phyloP scores from a whole-genome alignment of 2,797 vertebrate species.

The Cryptoprocta ferox region DNA sequence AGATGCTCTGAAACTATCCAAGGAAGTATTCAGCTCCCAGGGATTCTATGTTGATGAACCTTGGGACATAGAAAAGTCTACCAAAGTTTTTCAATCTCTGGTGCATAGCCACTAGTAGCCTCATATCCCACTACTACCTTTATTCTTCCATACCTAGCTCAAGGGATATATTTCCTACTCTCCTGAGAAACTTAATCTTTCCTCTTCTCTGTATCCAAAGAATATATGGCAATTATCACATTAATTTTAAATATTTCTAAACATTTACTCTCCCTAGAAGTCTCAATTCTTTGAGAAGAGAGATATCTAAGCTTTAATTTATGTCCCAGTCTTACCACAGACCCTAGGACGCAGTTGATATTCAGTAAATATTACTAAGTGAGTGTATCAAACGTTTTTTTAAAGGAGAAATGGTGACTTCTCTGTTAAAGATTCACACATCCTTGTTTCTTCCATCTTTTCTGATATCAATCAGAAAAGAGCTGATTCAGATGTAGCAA shows the following conservation, averaged over 20 bases:
- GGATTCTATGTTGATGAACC: neutral
- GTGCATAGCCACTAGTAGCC: neutral
- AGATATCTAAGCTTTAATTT: neutral
- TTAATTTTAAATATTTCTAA: slow-evolving; percentile 3
- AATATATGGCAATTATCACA: neutral
- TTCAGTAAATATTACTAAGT: slow-evolving; percentile 4
- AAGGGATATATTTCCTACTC: neutral
- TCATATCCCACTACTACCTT: neutral
- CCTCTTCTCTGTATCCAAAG: neutral
- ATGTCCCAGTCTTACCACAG: neutral
- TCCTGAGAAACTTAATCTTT: neutral
- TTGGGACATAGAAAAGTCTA: neutral
- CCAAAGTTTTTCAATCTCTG: neutral
- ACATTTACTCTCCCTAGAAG: neutral
- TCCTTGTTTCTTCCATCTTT: neutral
- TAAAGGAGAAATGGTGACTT: neutral
- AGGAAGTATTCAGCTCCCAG: neutral
- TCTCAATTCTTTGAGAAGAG: neutral
- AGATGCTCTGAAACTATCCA: neutral
- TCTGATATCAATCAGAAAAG: neutral
- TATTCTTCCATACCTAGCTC: neutral
- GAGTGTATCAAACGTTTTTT: neutral
- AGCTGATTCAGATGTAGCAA: neutral
- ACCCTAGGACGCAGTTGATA: neutral
- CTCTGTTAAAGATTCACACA: neutral